These are phyloP conservation scores for Eulimnadia texana DNA, from an alignment of 1,140 invertebrate species.

Conservation along the genomic window DNA sequence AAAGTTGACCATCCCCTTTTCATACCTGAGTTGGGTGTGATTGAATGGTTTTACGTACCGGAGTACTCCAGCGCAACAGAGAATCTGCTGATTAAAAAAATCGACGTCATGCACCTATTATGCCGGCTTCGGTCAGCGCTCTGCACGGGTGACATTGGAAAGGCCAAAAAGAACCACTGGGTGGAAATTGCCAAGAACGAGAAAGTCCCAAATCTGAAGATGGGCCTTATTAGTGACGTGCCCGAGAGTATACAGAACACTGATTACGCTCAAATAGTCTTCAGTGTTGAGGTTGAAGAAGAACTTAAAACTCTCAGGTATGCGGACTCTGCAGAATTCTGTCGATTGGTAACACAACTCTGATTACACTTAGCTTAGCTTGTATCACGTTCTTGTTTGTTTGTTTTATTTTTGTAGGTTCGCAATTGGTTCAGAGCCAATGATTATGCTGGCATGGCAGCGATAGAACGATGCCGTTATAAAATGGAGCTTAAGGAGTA, in stretches of 20 bases:
- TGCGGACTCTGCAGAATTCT: not conserved
- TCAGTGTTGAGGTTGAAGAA: not conserved
- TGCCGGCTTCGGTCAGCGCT: too few species aligned
- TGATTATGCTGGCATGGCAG: not conserved
- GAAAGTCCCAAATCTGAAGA: not conserved
- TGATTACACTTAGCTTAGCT: not conserved
- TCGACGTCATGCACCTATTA: too few species aligned
- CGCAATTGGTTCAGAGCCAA: not conserved
- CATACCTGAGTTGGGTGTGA: too few species aligned
- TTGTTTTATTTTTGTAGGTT: not conserved
- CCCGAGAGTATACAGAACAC: not conserved
- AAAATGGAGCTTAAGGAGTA: not conserved
- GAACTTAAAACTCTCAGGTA: not conserved
- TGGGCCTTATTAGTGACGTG: not conserved
- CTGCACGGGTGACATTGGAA: too few species aligned
- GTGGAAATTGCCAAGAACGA: too few species aligned
- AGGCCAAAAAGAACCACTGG: too few species aligned
- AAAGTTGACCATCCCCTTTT: too few species aligned
- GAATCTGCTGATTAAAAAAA: too few species aligned
- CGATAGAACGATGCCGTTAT: not conserved
- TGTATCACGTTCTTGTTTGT: not conserved
- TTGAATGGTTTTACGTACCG: too few species aligned
- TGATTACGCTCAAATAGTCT: not conserved
- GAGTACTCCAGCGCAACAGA: too few species aligned
- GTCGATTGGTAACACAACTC: not conserved